These are phyloP conservation scores for Galaxea fascicularis DNA, from an alignment of 92 coral and sea anemone species.

Conservation along the genomic window DNA sequence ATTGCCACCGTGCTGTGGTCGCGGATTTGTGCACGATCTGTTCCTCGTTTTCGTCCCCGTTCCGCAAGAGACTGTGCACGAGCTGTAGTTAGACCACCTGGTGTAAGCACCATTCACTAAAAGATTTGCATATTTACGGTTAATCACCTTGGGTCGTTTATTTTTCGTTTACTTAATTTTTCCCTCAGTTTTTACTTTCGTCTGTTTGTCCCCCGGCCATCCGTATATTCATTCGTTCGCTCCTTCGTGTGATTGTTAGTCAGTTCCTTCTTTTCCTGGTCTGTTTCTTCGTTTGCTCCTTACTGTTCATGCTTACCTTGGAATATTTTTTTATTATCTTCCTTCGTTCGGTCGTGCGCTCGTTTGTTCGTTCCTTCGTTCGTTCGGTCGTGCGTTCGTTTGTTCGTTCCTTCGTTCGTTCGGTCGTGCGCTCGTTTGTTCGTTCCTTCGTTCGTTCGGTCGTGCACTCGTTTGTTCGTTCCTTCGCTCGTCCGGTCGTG, in stretches of 20 bases:
- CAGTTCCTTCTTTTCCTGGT: neutral
- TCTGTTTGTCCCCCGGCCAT: neutral
- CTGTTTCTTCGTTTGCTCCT: neutral
- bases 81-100: conserved; percentile 78
- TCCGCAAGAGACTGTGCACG: conserved; percentile 81
- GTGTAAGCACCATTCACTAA: conserved; percentile 80
- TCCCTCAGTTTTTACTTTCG: neutral
- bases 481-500: neutral
- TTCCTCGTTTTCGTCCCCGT: conserved; percentile 63
- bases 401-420: neutral
- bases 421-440: neutral
- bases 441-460: neutral
- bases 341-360: conserved; percentile 11
- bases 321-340: no score
- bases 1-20: conserved; percentile 85
- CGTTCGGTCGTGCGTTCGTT: conserved; percentile 58
- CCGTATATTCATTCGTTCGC: neutral
- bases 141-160: conserved; percentile 23
- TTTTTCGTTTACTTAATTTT: neutral
- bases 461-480: neutral
- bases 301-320: neutral
- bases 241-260: neutral
- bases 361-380: conserved; percentile 61
- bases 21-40: conserved; percentile 84
- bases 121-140: conserved; percentile 7